Conservation (phyloP, 92 coral and sea anemone species). For the Bergia puertoricense region DNA sequence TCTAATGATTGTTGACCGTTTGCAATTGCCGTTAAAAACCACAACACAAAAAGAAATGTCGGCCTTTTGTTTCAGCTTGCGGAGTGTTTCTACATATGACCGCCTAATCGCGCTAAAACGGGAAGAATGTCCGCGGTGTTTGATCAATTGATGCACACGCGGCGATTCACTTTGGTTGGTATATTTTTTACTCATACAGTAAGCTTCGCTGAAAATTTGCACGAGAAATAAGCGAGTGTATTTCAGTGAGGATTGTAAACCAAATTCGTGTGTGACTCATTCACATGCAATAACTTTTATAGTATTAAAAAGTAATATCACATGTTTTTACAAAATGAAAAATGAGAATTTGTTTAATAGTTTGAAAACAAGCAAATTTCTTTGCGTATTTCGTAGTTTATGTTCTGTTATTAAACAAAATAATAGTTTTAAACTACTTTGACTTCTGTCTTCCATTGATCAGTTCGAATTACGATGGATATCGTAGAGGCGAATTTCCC, state of each 20-base stretch:
- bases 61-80: constrained; percentile 15
- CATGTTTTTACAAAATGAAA: background rate
- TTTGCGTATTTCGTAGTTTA: background rate
- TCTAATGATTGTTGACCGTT: no score
- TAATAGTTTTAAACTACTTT: background rate
- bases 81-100: background rate
- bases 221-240: background rate
- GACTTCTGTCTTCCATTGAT: background rate
- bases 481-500: no score
- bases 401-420: background rate
- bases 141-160: background rate
- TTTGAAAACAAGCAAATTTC: background rate
- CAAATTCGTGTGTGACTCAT: background rate
- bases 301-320: background rate
- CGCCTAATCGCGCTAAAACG: background rate
- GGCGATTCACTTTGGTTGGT: background rate
- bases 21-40: no score
- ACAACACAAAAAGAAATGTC: no score
- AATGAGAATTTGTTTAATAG: background rate
- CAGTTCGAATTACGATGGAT: background rate
- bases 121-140: background rate
- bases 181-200: background rate
- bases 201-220: background rate
- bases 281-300: background rate
- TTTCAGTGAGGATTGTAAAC: constrained; percentile 1